A percentile compares a stretch with the other conserved stretches of the same genome.
Conservation (phyloP, 2,113 vertebrate genomes). For the Seriola quinqueradiata region DNA sequence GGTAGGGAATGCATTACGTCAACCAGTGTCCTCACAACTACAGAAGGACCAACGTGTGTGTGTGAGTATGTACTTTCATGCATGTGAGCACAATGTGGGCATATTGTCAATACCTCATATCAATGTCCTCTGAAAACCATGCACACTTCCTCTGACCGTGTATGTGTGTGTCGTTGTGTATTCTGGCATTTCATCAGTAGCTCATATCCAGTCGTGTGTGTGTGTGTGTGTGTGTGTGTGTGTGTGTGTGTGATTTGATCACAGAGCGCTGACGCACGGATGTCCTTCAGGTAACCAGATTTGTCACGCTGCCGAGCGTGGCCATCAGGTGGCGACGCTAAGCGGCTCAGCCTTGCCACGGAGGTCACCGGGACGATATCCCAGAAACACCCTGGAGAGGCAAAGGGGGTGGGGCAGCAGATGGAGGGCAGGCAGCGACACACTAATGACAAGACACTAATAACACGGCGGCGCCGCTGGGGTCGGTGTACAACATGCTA, state of each 20-base stretch:
- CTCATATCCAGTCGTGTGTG: background rate
- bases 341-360: constrained; percentile 68
- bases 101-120: constrained; percentile 3
- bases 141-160: constrained; percentile 17
- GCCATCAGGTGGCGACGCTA: constrained; percentile 74
- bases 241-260: constrained; percentile 50
- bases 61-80: background rate
- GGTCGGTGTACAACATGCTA: constrained; percentile 69
- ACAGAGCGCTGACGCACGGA: constrained; percentile 55
- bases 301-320: constrained; percentile 63
- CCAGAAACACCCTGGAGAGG: constrained; percentile 74
- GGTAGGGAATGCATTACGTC: too few relatives aligned
- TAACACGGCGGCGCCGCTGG: constrained; percentile 50
- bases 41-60: too few relatives aligned
- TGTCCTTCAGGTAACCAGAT: constrained; percentile 81
- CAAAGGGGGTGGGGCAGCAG: constrained; percentile 62
- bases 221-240: background rate
- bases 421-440: constrained; percentile 68
- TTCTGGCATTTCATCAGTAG: constrained; percentile 8
- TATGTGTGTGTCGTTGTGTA: constrained; percentile 29
- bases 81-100: constrained; percentile 1
- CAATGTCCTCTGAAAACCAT: constrained; percentile 5
- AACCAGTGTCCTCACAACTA: too few relatives aligned
- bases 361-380: constrained; percentile 77
- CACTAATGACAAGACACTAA: constrained; percentile 68